phyloP scores from a whole-genome alignment of 2,888 invertebrate species.

The Cyclophora punctaria region DNA sequence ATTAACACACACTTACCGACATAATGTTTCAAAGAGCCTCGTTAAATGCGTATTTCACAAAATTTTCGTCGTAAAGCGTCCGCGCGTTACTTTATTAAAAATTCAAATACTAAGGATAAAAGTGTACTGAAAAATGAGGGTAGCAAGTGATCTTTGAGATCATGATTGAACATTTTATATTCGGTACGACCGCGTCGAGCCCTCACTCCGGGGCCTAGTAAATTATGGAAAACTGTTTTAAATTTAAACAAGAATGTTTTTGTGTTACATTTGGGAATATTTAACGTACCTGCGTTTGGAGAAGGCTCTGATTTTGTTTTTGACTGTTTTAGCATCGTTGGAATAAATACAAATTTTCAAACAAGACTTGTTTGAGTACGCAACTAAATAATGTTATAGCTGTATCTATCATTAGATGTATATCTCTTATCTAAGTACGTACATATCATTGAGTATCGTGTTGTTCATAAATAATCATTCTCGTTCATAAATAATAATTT shows the following conservation, averaged over 20 bases:
- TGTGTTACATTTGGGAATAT: conserved; percentile 5
- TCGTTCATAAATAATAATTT: too few relatives aligned
- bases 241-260: conserved; percentile 16
- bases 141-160: conserved; percentile 43
- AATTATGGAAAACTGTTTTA: conserved; percentile 30
- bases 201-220: conserved; percentile 21
- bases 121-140: conserved; percentile 24
- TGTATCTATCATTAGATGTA: too few relatives aligned
- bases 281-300: background rate
- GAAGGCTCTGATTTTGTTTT: background rate
- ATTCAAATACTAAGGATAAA: conserved; percentile 38
- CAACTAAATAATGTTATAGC: too few relatives aligned
- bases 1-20: conserved; percentile 28
- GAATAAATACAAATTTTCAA: too few relatives aligned
- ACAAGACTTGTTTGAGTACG: too few relatives aligned
- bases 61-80: conserved; percentile 29
- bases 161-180: conserved; percentile 56
- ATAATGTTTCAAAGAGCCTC: conserved; percentile 21
- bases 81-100: conserved; percentile 39
- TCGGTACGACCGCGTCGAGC: conserved; percentile 35
- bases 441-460: too few relatives aligned
- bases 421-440: too few relatives aligned
- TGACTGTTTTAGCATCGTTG: too few relatives aligned
- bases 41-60: conserved; percentile 34
- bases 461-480: too few relatives aligned